phyloP scores from a whole-genome alignment of 2,888 invertebrate genomes.

The Kuschelorhynchus macadamiae region DNA sequence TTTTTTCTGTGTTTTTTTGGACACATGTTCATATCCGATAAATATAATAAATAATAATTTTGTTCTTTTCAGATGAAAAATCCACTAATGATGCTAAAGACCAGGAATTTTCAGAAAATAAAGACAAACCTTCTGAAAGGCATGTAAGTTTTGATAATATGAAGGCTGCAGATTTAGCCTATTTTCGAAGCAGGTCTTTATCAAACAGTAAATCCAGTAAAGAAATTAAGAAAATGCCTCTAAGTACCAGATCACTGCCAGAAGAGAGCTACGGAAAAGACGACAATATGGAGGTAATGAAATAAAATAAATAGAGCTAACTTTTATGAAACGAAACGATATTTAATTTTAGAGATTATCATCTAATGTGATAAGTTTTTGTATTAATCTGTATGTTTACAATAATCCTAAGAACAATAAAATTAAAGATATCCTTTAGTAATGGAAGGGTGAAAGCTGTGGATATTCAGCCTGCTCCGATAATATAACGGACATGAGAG shows the following conservation, averaged over 20 bases:
- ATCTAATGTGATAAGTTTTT: too few species aligned
- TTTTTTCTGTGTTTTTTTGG: too few species aligned
- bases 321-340: background rate
- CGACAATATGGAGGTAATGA: conserved; percentile 38
- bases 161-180: conserved; percentile 34
- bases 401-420: too few species aligned
- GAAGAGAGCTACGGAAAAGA: conserved; percentile 52
- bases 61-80: background rate
- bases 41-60: too few species aligned
- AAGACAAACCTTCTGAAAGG: conserved; percentile 53
- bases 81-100: background rate
- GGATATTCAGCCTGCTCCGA: too few species aligned
- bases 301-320: background rate
- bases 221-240: conserved; percentile 34
- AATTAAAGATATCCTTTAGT: too few species aligned
- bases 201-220: conserved; percentile 36
- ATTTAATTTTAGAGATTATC: too few species aligned
- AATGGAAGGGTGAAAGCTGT: too few species aligned
- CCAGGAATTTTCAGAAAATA: too few species aligned
- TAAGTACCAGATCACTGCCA: conserved; percentile 46
- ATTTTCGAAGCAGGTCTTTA: conserved; percentile 41
- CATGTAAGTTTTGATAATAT: conserved; percentile 61
- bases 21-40: too few species aligned
- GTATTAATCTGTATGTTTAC: too few species aligned
- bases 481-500: too few species aligned